These are phyloP conservation scores for Phrynocephalus versicolor DNA, from an alignment of 2,113 vertebrate genomes.

Conservation along the genomic window DNA sequence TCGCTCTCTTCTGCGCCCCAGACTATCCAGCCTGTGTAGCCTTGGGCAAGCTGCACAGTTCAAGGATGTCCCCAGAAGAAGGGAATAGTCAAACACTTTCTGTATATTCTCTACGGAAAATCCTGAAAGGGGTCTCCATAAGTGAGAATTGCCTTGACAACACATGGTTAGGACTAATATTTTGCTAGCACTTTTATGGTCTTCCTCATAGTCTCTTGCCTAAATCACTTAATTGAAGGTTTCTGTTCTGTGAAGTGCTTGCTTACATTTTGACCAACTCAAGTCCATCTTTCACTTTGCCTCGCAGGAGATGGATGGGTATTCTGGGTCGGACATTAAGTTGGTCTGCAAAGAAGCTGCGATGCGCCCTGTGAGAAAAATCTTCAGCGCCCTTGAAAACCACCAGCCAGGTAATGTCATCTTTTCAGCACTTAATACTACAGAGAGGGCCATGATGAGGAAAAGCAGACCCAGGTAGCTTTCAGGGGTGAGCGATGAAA, in stretches of 20 bases:
- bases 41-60: too few relatives aligned
- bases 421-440: fast-evolving
- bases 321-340: constrained; percentile 93
- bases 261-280: not conserved
- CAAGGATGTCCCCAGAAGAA: too few relatives aligned
- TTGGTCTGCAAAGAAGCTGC: constrained; percentile 95
- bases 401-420: constrained; percentile 77
- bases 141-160: too few relatives aligned
- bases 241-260: not conserved
- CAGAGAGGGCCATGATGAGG: too few relatives aligned
- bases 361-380: constrained; percentile 93
- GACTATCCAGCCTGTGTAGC: too few relatives aligned
- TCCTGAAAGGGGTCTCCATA: too few relatives aligned
- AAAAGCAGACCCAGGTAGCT: not conserved
- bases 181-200: too few relatives aligned
- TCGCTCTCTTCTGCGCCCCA: too few relatives aligned
- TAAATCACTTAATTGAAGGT: not conserved
- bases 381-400: constrained; percentile 88
- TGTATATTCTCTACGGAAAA: too few relatives aligned
- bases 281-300: not conserved
- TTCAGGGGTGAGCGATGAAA: too few relatives aligned
- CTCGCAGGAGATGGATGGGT: constrained; percentile 85
- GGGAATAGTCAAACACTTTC: too few relatives aligned
- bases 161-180: too few relatives aligned
- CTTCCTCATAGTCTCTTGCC: not conserved